Base-by-base conservation (phyloP, 2,797 vertebrate species). In the Erpetoichthys calabaricus region DNA sequence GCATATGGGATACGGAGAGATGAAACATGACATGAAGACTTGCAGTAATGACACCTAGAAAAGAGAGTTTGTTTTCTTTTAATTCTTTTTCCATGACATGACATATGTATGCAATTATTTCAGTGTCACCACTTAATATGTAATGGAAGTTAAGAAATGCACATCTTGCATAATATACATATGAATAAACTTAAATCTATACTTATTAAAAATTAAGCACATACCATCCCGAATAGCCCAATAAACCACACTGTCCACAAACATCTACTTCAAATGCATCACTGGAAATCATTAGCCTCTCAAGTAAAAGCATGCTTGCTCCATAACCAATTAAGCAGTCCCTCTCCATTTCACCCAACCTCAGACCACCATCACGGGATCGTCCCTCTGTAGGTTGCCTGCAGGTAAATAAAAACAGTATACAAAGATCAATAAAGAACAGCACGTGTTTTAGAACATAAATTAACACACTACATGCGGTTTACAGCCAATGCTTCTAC, bases 201-300 rank as follows among this genome's bases (percentile, higher is more conserved):
- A 25, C 25, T 25, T 25, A 25, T 7, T 49, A 42, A 3, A 8
- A 42, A 41, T 5, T 54, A 8, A 8, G 7, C 6, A 79, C 90
- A 82, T 71, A 98, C 96, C 96, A 99, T 56, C 94, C 95, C 0
- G 96, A 97, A 71, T 99, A 99, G 43, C 94, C 96, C 67, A 99
- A 70, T 73, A 99, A 81, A 61, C 96, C 96, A 51, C 96, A 99
- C 71, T 96, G 89, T 42, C 90, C 94, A 9, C 96, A 99, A 57
- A 99, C 96, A 8, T 99, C 96, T 68, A 99, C 96, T 79, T 98
- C 92, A 47, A 99, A 99, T 61, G 95, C 94, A 10, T 99, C 96
- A 3, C 95, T 98, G 70, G 96, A 98, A 79, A 98, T 99, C 96
- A 99, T 99, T 63, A 99, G 88, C 41, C 96, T 88, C 74, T 99